Evolutionary conservation across 2,888 invertebrate species (phyloP).

Genomic region (Oligia strigilis): DNA sequence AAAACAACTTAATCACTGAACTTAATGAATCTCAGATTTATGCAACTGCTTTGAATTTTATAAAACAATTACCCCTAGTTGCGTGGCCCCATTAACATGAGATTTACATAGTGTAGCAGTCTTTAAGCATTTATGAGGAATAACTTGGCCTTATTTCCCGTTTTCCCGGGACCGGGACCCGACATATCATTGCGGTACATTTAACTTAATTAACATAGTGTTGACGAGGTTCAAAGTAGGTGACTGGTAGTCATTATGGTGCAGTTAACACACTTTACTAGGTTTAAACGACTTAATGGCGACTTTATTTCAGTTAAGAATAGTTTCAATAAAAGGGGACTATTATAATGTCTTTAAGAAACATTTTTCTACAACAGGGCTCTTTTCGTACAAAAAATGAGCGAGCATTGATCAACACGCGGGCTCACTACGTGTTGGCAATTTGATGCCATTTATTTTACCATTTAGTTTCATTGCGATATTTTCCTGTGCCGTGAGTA

Average conservation of each 20-base stretch:
- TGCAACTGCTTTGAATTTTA: conserved; percentile 50
- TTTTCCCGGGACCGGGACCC: conserved; percentile 51
- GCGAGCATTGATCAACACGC: conserved; percentile 1
- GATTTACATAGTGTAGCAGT: conserved; percentile 60
- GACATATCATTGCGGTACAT: conserved; percentile 68
- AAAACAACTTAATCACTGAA: conserved; percentile 1
- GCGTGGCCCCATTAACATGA: conserved; percentile 56
- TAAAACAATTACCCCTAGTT: conserved; percentile 61
- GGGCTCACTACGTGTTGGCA: conserved; percentile 14
- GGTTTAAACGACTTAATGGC: conserved; percentile 8
- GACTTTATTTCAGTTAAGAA: background rate
- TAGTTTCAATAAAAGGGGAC: background rate
- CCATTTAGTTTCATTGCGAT: background rate
- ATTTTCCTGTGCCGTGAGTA: background rate
- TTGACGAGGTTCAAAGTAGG: conserved; percentile 43
- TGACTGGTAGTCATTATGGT: conserved; percentile 38
- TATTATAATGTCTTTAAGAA: background rate
- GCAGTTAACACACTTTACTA: conserved; percentile 23
- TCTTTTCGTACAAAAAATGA: conserved; percentile 9
- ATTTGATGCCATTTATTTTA: conserved; percentile 24
- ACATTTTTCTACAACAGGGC: background rate
- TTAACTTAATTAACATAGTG: conserved; percentile 70
- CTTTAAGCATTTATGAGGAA: conserved; percentile 65
- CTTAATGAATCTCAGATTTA: conserved; percentile 48
- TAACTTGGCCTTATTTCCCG: conserved; percentile 53